These are phyloP conservation scores for Drosophila meridionalis DNA, from an alignment of 2,888 invertebrate species.

Conservation along the genomic window DNA sequence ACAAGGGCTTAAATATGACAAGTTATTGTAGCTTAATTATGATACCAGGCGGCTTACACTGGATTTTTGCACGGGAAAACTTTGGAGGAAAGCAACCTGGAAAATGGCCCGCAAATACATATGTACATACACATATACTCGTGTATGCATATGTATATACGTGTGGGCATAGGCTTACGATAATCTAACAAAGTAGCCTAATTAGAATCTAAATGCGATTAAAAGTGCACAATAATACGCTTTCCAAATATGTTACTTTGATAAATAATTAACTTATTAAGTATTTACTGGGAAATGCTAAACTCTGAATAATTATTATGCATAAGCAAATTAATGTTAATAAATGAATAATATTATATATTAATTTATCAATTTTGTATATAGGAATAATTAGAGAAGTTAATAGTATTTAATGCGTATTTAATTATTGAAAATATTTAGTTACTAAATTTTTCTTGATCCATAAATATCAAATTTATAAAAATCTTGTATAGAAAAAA, in stretches of 20 bases:
- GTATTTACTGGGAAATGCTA: not conserved
- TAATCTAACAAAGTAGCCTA: slow-evolving; percentile 12
- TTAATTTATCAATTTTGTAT: too few species aligned
- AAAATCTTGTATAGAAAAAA: too few species aligned
- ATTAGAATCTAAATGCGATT: slow-evolving; percentile 14
- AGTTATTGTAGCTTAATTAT: slow-evolving; percentile 80
- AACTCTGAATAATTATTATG: not conserved
- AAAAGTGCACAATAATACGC: not conserved
- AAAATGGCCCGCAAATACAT: not conserved
- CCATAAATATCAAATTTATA: too few species aligned
- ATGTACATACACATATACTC: not conserved
- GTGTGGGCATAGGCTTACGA: not conserved
- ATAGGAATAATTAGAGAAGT: too few species aligned
- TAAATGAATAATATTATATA: not conserved
- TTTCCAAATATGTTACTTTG: not conserved
- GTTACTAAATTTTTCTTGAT: too few species aligned
- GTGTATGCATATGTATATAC: not conserved
- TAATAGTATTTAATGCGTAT: too few species aligned
- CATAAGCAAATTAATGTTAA: not conserved
- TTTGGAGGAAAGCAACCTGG: slow-evolving; percentile 3
- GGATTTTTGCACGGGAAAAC: slow-evolving; percentile 48
- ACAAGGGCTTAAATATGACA: slow-evolving; percentile 72
- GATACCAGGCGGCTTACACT: slow-evolving; percentile 69
- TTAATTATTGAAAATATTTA: too few species aligned
- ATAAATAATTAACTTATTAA: slow-evolving; percentile 3